Evolutionary conservation across 2,113 vertebrate genomes (phyloP), one percentile per base, ranked within the genome.

Genomic region (Lonchura striata): DNA sequence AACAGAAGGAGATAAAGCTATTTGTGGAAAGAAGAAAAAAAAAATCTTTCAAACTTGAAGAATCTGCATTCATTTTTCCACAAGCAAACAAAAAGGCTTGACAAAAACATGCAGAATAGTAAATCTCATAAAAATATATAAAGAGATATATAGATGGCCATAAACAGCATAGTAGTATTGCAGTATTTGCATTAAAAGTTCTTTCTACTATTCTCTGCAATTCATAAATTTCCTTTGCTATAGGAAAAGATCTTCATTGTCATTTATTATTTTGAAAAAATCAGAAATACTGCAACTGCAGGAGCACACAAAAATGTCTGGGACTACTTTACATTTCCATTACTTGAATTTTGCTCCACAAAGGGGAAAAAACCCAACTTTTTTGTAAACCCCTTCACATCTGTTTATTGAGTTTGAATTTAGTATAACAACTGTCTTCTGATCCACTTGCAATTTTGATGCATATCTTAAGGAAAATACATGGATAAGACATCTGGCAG

Each of bases 391-490:
- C 7, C 18, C 59, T 88, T 60, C 37, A 16, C n/a, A 59, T 69
- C 42, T 92, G 22, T 61, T 95, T 95, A 69, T 37, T 74, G 54
- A 80, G n/a, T 69, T 57, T 83, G 68, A 92, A 61, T 88, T 91
- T 86, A 86, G 49, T 54, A 25, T n/a, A 82, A 75, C 2, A 92
- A 83, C 21, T 61, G n/a, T 53, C 41, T 72, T 88, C 63, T 53
- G 37, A 94, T 69, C 37, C 28, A 53, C 31, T 83, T 88, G n/a
- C 8, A 77, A 37, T 86, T 94, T 72, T 74, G 61, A 47, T 35
- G 24, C 25, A 13, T 78, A 71, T 89, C 60, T 82, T 76, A 57
- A 83, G 80, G 71, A 65, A 90, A 86, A 74, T 33, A 72, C 2
- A 57, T 47, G 31, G 82, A n/a, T 74, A 83, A 37, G 30, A 74